Evolutionary conservation across 2,797 vertebrate species (phyloP).

Genomic region (Chaetophractus vellerosus): DNA sequence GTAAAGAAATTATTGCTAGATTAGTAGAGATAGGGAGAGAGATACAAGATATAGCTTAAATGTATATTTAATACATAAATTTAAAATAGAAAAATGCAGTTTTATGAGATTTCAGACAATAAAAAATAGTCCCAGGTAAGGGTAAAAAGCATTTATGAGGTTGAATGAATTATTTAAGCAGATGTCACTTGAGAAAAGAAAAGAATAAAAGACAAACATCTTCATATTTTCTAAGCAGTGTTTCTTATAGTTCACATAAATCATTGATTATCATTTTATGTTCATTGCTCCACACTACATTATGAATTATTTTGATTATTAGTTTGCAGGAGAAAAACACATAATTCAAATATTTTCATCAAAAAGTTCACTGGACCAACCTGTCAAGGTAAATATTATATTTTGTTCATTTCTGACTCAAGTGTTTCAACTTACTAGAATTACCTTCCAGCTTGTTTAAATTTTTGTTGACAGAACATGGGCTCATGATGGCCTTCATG

Average conservation of each 20-base stretch:
- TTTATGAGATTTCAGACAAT: not conserved
- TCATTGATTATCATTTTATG: not conserved
- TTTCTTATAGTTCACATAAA: conserved; percentile 56
- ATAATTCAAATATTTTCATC: conserved; percentile 44
- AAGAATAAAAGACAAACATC: conserved; percentile 53
- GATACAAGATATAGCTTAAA: not conserved
- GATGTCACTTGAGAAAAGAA: conserved; percentile 8
- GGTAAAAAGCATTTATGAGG: not conserved
- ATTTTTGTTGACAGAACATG: conserved; percentile 36
- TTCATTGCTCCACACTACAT: conserved; percentile 26
- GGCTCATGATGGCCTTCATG: not conserved
- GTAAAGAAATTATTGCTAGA: not conserved
- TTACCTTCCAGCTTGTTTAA: not conserved
- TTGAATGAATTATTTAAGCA: conserved; percentile 41
- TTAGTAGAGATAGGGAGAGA: not conserved
- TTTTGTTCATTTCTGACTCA: not conserved
- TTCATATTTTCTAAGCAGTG: conserved; percentile 42
- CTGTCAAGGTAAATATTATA: not conserved
- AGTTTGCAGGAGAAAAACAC: not conserved
- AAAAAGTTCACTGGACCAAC: not conserved
- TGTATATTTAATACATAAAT: not conserved
- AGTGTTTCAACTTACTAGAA: conserved; percentile 13
- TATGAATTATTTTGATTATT: conserved; percentile 53
- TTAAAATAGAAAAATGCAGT: not conserved
- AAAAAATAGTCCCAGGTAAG: not conserved